A percentile compares a stretch with the other conserved stretches of the same genome.
Conservation (phyloP, 2,888 invertebrate genomes). For the Synanthedon andrenaeformis region DNA sequence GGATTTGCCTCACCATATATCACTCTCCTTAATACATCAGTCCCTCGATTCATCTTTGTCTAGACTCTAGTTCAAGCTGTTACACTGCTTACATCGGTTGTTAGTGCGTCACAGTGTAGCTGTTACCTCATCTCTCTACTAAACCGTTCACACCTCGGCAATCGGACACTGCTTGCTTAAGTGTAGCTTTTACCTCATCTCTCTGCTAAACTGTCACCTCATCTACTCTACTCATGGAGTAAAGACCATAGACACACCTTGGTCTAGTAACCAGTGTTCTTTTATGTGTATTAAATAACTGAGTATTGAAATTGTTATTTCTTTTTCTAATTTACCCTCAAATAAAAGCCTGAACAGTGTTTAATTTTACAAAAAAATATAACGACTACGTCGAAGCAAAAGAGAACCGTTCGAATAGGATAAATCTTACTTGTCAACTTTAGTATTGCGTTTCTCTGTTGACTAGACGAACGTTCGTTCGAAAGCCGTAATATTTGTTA, state of each 20-base stretch:
- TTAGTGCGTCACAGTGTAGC: too few species aligned
- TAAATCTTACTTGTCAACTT: slow-evolving; percentile 14
- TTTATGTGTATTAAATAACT: too few species aligned
- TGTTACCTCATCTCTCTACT: too few species aligned
- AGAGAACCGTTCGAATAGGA: slow-evolving; percentile 27
- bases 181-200: too few species aligned
- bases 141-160: too few species aligned
- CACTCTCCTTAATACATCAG: slow-evolving; percentile 16
- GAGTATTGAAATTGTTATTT: too few species aligned
- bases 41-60: slow-evolving; percentile 55
- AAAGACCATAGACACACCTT: slow-evolving; percentile 47
- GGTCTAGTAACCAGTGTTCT: slow-evolving; percentile 16
- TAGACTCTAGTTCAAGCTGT: neutral
- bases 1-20: neutral
- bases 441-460: too few species aligned
- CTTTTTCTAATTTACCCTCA: too few species aligned
- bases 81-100: neutral
- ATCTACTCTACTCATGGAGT: slow-evolving; percentile 41
- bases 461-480: slow-evolving; percentile 13
- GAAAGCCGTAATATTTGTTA: neutral
- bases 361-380: slow-evolving; percentile 6
- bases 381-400: slow-evolving; percentile 27
- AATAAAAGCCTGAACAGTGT: too few species aligned
- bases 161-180: too few species aligned
- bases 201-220: too few species aligned